Conservation (phyloP, 2,797 vertebrate genomes). For the Hyperoplus lanceolatus region DNA sequence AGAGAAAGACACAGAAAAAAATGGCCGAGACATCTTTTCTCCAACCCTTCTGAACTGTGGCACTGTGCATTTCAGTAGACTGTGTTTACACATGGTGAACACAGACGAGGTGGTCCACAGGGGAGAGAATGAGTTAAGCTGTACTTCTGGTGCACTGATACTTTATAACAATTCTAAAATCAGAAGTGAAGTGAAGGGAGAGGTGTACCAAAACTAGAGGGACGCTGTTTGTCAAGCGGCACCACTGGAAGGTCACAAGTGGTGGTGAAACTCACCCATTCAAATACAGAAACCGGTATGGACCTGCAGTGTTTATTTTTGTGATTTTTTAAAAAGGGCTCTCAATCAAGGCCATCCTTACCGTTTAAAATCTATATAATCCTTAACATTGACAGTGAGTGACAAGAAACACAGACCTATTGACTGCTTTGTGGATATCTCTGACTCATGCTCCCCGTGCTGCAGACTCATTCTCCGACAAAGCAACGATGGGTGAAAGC, state of each 20-base stretch:
- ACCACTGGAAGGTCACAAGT: slow-evolving; percentile 69
- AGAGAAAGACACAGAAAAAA: slow-evolving; percentile 68
- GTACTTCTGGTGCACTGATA: slow-evolving; percentile 56
- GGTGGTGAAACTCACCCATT: slow-evolving; percentile 70
- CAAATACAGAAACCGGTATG: neutral
- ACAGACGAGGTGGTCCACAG: slow-evolving; percentile 58
- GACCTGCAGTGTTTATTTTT: neutral
- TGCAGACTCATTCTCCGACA: slow-evolving; percentile 54
- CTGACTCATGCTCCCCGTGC: neutral
- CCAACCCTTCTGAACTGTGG: slow-evolving; percentile 73
- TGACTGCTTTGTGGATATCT: neutral
- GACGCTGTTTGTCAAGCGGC: slow-evolving; percentile 60
- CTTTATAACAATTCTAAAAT: slow-evolving; percentile 29
- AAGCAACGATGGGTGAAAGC: slow-evolving; percentile 66
- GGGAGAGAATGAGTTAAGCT: slow-evolving; percentile 63
- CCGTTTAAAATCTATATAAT: neutral
- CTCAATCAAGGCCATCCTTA: neutral
- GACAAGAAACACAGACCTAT: slow-evolving; percentile 1
- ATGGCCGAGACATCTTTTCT: slow-evolving; percentile 74
- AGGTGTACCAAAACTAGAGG: slow-evolving; percentile 46
- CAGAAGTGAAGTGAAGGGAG: slow-evolving; percentile 43
- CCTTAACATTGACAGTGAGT: neutral
- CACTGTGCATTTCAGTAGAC: slow-evolving; percentile 61
- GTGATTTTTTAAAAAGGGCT: neutral
- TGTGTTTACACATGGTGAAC: slow-evolving; percentile 66